phyloP scores from a whole-genome alignment of 1,140 invertebrate genomes.

The Temnothorax curvispinosus region DNA sequence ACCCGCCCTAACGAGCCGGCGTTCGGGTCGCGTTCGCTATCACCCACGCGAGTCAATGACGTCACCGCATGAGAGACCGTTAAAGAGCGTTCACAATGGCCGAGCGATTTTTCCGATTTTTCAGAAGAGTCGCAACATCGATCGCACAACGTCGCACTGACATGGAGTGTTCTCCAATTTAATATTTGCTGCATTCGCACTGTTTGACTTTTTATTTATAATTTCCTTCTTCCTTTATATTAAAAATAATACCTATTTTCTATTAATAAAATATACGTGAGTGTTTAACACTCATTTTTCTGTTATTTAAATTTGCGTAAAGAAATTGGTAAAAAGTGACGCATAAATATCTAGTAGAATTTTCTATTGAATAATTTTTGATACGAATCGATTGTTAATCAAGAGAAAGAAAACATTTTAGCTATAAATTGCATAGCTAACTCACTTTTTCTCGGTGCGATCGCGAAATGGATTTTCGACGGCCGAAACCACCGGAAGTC shows the following conservation, averaged over 20 bases:
- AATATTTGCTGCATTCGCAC: neutral
- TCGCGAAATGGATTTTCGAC: slow-evolving; percentile 57
- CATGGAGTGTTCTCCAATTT: neutral
- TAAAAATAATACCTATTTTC: neutral
- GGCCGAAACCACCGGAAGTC: slow-evolving; percentile 47
- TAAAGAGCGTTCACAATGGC: slow-evolving; percentile 55
- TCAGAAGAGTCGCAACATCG: neutral
- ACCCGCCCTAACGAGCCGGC: slow-evolving; percentile 63
- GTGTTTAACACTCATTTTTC: neutral
- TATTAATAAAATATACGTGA: neutral
- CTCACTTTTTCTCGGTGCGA: slow-evolving; percentile 29
- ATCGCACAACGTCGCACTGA: neutral
- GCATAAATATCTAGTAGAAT: neutral
- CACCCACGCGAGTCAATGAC: slow-evolving; percentile 71
- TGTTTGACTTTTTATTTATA: neutral
- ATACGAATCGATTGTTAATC: slow-evolving; percentile 14
- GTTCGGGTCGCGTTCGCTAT: slow-evolving; percentile 65
- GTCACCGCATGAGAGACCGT: slow-evolving; percentile 61
- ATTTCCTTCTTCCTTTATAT: neutral
- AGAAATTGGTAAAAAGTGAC: neutral
- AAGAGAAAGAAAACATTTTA: neutral
- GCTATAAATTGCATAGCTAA: slow-evolving; percentile 25
- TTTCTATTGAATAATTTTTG: neutral
- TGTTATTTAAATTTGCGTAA: neutral
- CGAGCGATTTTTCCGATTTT: slow-evolving; percentile 26